Evolutionary conservation across 23 tunicate species (phyloP).

Genomic region (Ciona savignyi): DNA sequence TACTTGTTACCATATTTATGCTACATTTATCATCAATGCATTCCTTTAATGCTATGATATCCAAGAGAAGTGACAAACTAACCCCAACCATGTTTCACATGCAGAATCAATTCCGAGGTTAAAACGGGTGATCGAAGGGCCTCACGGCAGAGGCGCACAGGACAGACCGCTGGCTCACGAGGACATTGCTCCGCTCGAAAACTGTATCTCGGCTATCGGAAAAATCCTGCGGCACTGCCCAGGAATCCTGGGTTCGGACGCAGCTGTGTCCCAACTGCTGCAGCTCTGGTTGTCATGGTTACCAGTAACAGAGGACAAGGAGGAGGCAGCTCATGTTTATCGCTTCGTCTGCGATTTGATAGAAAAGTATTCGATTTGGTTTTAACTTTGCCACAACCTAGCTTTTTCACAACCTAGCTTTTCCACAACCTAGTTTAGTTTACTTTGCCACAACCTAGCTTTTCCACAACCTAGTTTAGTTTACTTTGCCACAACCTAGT

Average conservation of each 20-base stretch:
- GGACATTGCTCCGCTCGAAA: slow-evolving; percentile 87
- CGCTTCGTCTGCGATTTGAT: slow-evolving; percentile 67
- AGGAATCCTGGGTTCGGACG: slow-evolving; percentile 21
- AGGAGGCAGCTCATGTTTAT: slow-evolving; percentile 88
- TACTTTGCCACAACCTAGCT: no score
- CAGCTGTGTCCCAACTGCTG: slow-evolving; percentile 26
- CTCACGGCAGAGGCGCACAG: slow-evolving; percentile 54
- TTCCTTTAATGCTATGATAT: no score
- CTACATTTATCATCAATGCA: no score
- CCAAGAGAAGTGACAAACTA: no score
- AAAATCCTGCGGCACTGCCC: slow-evolving; percentile 76
- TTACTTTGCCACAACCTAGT: no score
- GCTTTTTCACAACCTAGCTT: background rate
- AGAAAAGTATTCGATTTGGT: slow-evolving; percentile 44
- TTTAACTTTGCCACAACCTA: background rate
- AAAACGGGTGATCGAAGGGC: slow-evolving; percentile 78
- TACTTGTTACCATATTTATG: no score
- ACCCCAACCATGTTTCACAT: no score
- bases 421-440: background rate
- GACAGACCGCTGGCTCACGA: slow-evolving; percentile 52
- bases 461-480: no score
- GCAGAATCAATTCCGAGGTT: slow-evolving; percentile 60
- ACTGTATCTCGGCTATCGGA: slow-evolving; percentile 90
- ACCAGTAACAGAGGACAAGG: slow-evolving; percentile 96
- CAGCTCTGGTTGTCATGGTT: slow-evolving; percentile 90